phyloP scores from a whole-genome alignment of 92 coral and sea anemone species.

The Zoanthus solanderi region DNA sequence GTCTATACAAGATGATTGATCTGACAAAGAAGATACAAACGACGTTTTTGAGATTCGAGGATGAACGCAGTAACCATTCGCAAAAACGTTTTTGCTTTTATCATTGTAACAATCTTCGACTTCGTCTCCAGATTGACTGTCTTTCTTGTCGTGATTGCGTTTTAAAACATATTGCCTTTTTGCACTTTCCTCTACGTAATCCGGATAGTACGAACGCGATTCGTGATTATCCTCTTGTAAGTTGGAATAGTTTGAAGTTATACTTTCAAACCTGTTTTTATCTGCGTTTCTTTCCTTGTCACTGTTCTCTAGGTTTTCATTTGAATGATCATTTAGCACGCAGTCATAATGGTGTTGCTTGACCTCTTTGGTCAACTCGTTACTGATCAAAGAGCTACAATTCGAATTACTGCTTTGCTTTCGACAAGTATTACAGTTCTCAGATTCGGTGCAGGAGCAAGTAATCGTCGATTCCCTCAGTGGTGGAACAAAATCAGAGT shows the following conservation, averaged over 20 bases:
- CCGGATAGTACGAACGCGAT: not conserved
- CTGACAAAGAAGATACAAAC: constrained; percentile 6
- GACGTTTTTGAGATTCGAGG: not conserved
- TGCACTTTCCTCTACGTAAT: not conserved
- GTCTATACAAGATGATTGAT: constrained; percentile 3
- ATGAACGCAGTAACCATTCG: not conserved
- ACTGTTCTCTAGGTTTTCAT: not conserved
- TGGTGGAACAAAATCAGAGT: constrained; percentile 87
- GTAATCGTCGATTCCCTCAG: constrained; percentile 81
- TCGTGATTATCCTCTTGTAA: not conserved
- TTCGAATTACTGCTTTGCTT: constrained; percentile 23
- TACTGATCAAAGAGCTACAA: constrained; percentile 11
- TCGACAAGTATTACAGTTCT: constrained; percentile 61
- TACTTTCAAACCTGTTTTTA: not conserved
- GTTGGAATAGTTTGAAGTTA: not conserved
- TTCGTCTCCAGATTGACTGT: no score
- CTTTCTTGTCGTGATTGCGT: not conserved
- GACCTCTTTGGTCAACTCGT: constrained; percentile 15
- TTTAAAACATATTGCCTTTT: not conserved
- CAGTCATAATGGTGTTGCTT: not conserved
- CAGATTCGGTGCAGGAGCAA: constrained; percentile 68
- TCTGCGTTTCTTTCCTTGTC: not conserved
- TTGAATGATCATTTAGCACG: not conserved
- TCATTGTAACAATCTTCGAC: no score
- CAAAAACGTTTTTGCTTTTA: not conserved